Percentiles rank a stretch among this genome's conserved stretches.
These are phyloP conservation scores for Barbus barbus DNA, from an alignment of 2,113 vertebrate genomes.

Conservation along the genomic window DNA sequence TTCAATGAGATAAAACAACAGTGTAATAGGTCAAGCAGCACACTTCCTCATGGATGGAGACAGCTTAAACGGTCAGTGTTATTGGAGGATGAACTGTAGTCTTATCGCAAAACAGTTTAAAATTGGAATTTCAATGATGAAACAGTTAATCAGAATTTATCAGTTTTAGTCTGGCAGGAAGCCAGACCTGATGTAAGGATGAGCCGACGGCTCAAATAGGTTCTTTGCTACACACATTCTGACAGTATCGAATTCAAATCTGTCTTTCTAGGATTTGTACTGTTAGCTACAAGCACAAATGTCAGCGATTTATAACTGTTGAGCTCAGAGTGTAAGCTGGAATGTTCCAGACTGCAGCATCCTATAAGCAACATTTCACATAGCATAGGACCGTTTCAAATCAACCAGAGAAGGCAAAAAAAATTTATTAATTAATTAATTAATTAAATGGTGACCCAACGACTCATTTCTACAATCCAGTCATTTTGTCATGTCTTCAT, in stretches of 20 bases:
- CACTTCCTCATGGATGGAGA: slow-evolving; percentile 51
- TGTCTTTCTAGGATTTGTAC: slow-evolving; percentile 11
- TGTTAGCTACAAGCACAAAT: neutral
- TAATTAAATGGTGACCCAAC: neutral
- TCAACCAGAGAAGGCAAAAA: neutral
- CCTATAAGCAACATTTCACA: neutral
- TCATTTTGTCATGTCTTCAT: neutral
- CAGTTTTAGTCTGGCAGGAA: slow-evolving; percentile 44
- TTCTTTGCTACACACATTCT: slow-evolving; percentile 27
- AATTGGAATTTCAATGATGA: slow-evolving; percentile 56
- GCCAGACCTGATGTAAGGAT: slow-evolving; percentile 52
- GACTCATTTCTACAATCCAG: neutral
- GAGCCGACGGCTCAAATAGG: slow-evolving; percentile 52
- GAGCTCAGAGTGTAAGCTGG: neutral
- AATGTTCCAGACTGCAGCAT: neutral
- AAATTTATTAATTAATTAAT: too few relatives aligned
- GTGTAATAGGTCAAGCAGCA: slow-evolving; percentile 58
- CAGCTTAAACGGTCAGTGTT: slow-evolving; percentile 65
- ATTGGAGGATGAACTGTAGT: slow-evolving; percentile 62
- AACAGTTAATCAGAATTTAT: slow-evolving; percentile 56
- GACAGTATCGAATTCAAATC: slow-evolving; percentile 54
- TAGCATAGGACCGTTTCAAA: too few relatives aligned
- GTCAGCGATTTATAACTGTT: neutral
- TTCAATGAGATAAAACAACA: neutral
- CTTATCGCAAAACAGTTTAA: slow-evolving; percentile 62